Base-by-base conservation (phyloP, 35 echinoderm and acorn worm genomes). In the Chiridota heheva region DNA sequence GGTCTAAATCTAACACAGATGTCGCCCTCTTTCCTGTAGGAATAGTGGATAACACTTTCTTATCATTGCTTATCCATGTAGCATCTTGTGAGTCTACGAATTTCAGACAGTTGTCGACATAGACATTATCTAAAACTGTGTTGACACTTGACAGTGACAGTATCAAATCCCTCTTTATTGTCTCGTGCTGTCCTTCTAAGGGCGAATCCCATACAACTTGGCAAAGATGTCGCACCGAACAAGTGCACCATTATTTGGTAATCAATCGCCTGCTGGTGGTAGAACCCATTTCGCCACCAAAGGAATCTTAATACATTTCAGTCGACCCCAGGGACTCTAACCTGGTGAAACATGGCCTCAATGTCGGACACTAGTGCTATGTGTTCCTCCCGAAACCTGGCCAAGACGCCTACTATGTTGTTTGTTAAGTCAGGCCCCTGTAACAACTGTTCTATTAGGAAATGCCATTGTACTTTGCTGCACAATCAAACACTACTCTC, bases 321-420 rank as follows among this genome's bases (percentile, higher is more conserved):
- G 40, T 91, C 81, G 2, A 20, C 37, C 34, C 60, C 16, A 20
- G 7, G 4, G 17, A 91, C 81, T 31, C 59, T 78, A 17, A 91
- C 81, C 42, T 71, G 80, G 63, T 91, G 57, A 33, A 91, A 91
- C 81, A 91, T 85, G 18, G 27, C 55, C 33, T 90, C 87, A 25
- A 90, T 78, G 44, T 90, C 87, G 22, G 88, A 81, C 44, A 66
- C 66, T 44, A 72, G n/a, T 71, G 80, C 80, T 2, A 82, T 41
- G 1, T 40, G 17, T 41, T 58, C 71, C 31, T 84, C 40, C 22
- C 88, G 42, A 45, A 75, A 91, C 60, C 81, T 62, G 5, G 53
- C 8, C 5, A 91, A 33, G 1, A 91, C 69, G 55, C 88, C 79
- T 16, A 49, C 40, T 6, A 90, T 25, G 15, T 27, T 74, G 32